phyloP scores from a whole-genome alignment of 2,113 vertebrate genomes.

The Indicator maculatus region DNA sequence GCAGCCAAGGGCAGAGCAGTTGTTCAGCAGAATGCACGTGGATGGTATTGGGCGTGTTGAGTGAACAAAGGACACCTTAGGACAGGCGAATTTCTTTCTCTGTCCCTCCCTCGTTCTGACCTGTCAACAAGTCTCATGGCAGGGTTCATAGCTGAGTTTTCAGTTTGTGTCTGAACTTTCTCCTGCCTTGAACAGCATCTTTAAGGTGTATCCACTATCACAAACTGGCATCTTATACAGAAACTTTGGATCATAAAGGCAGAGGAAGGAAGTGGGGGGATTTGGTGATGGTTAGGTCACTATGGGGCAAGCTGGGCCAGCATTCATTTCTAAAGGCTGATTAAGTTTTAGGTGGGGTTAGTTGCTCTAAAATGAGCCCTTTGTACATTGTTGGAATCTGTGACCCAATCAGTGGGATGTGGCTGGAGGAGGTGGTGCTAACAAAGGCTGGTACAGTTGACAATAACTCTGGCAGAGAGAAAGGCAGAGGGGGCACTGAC shows the following conservation, averaged over 20 bases:
- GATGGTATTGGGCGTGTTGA: neutral
- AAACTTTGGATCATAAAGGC: neutral
- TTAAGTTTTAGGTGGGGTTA: constrained; percentile 44
- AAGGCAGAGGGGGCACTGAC: neutral
- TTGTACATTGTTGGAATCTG: constrained; percentile 74
- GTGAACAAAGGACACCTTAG: neutral
- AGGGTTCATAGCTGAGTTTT: neutral
- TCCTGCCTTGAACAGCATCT: neutral
- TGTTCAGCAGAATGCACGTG: fast-evolving
- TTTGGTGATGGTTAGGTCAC: neutral
- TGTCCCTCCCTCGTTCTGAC: neutral
- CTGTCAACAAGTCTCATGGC: neutral
- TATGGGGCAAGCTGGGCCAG: neutral
- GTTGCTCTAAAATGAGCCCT: constrained; percentile 66
- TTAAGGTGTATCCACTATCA: neutral
- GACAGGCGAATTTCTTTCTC: neutral
- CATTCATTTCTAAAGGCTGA: neutral
- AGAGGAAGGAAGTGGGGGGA: neutral
- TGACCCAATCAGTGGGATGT: constrained; percentile 60
- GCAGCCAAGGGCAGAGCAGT: neutral
- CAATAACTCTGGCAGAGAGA: neutral
- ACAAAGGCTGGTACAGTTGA: constrained; percentile 56
- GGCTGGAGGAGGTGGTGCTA: constrained; percentile 62
- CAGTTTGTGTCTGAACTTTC: neutral
- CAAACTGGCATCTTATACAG: neutral